Evolutionary conservation across 2,888 invertebrate species (phyloP).

Genomic region (Sphinx pinastri): DNA sequence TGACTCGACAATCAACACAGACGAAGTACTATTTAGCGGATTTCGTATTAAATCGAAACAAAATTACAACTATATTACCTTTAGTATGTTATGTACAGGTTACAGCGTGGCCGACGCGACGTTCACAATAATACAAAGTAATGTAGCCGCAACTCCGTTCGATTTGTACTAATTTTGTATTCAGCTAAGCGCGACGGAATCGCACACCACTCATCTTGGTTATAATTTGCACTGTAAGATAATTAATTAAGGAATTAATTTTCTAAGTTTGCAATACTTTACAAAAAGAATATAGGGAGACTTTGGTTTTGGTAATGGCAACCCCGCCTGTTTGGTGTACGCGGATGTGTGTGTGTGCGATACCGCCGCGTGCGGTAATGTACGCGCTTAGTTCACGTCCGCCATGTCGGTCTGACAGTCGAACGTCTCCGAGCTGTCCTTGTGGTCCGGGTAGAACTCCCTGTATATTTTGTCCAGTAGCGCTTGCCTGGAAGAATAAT

Average conservation of each 20-base stretch:
- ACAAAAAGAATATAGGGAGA: neutral
- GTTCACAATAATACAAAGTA: constrained; percentile 43
- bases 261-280: neutral
- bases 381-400: constrained; percentile 63
- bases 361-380: constrained; percentile 36
- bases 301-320: neutral
- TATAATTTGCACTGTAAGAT: neutral
- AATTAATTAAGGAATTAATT: neutral
- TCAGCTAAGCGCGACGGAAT: constrained; percentile 53
- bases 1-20: constrained; percentile 57
- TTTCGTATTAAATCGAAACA: constrained; percentile 47
- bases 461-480: constrained; percentile 91
- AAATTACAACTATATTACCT: constrained; percentile 56
- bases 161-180: constrained; percentile 56
- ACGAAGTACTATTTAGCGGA: constrained; percentile 41
- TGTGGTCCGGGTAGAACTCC: constrained; percentile 90
- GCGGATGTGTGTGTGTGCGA: constrained; percentile 32
- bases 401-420: constrained; percentile 73
- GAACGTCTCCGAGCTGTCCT: constrained; percentile 84
- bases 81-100: constrained; percentile 59
- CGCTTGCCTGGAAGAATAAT: constrained; percentile 84
- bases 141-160: constrained; percentile 56
- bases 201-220: constrained; percentile 47
- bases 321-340: neutral
- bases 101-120: constrained; percentile 58